phyloP scores from a whole-genome alignment of 2,888 invertebrate genomes.

The Baronia brevicornis region DNA sequence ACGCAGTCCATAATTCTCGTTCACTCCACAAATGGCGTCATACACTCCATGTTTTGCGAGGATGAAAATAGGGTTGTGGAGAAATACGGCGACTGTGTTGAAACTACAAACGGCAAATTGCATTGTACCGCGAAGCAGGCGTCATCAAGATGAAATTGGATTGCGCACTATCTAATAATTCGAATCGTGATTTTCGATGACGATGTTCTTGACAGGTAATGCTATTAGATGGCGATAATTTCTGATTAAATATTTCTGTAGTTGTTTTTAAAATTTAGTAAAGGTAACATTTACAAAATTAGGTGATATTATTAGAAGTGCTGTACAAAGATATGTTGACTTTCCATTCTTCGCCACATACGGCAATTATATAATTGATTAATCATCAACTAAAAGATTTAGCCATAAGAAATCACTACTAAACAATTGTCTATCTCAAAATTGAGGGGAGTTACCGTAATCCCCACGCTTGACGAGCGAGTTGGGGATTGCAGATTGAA shows the following conservation, averaged over 20 bases:
- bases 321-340: too few species aligned
- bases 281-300: too few species aligned
- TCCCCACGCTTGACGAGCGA: too few species aligned
- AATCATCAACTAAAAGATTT: too few species aligned
- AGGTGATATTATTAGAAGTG: too few species aligned
- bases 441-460: too few species aligned
- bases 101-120: constrained; percentile 55
- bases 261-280: too few species aligned
- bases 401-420: too few species aligned
- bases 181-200: constrained; percentile 57
- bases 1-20: constrained; percentile 21
- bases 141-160: constrained; percentile 49
- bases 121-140: constrained; percentile 50
- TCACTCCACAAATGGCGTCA: constrained; percentile 39
- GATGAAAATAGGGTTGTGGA: constrained; percentile 44
- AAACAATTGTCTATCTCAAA: too few species aligned
- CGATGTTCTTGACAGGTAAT: constrained; percentile 48
- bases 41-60: constrained; percentile 31
- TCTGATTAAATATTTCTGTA: not conserved
- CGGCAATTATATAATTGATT: too few species aligned
- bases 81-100: constrained; percentile 42
- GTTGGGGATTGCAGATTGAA: too few species aligned
- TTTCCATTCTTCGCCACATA: too few species aligned
- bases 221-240: constrained; percentile 1
- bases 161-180: constrained; percentile 60